These are phyloP conservation scores for Lymantria dispar DNA, from an alignment of 2,888 invertebrate genomes.

Conservation along the genomic window DNA sequence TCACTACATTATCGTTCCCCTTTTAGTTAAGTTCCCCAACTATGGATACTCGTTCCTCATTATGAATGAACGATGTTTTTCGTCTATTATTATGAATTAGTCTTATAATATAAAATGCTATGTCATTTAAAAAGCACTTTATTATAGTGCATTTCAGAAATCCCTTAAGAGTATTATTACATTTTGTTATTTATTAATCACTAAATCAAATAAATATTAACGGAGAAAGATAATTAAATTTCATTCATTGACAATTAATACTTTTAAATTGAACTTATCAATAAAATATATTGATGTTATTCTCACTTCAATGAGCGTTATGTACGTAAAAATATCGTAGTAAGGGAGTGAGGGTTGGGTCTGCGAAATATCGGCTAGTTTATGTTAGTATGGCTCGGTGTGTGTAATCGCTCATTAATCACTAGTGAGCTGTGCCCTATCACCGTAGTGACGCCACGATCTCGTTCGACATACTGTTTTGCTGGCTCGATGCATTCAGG, in stretches of 20 bases:
- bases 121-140: background rate
- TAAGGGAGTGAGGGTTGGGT: conserved; percentile 34
- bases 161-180: too few relatives aligned
- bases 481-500: conserved; percentile 75
- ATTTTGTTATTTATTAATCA: too few relatives aligned
- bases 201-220: too few relatives aligned
- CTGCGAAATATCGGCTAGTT: conserved; percentile 67
- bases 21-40: conserved; percentile 52
- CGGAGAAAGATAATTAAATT: too few relatives aligned
- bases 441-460: conserved; percentile 79
- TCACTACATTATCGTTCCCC: conserved; percentile 67
- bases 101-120: conserved; percentile 1
- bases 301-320: background rate
- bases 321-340: conserved; percentile 14
- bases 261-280: background rate
- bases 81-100: conserved; percentile 32
- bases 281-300: background rate
- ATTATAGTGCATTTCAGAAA: background rate
- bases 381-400: conserved; percentile 56
- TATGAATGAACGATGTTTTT: conserved; percentile 14
- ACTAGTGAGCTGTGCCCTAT: conserved; percentile 66
- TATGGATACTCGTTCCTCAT: conserved; percentile 41
- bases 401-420: conserved; percentile 70
- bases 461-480: conserved; percentile 79
- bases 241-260: background rate